phyloP scores from a whole-genome alignment of 1,140 invertebrate genomes.

The Pseudomyrmex gracilis region DNA sequence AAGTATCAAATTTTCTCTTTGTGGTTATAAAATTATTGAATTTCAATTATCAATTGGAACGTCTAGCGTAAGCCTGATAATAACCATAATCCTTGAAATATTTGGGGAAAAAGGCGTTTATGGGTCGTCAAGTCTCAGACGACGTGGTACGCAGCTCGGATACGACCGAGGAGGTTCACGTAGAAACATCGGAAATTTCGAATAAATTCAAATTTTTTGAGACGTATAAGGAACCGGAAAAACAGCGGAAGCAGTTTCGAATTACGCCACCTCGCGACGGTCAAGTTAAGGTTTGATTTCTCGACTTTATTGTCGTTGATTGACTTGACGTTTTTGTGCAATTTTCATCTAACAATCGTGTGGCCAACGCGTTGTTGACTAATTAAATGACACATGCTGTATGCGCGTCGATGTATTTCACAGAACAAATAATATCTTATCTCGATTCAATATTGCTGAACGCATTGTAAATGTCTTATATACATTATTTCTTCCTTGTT shows the following conservation, averaged over 20 bases:
- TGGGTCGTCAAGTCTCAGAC: conserved; percentile 87
- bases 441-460: no score
- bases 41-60: background rate
- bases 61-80: no score
- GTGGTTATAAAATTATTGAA: no score
- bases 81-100: conserved; percentile 42
- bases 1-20: no score
- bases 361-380: conserved; percentile 6
- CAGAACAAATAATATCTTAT: no score
- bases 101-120: conserved; percentile 83
- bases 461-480: background rate
- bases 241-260: conserved; percentile 91
- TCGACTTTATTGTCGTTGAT: conserved; percentile 35
- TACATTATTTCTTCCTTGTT: background rate
- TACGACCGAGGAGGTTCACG: conserved; percentile 90
- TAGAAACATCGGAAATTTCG: conserved; percentile 93
- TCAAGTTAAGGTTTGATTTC: conserved; percentile 87
- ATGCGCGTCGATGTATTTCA: background rate
- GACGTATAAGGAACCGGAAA: conserved; percentile 91
- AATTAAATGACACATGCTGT: conserved; percentile 6
- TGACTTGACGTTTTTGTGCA: conserved; percentile 22
- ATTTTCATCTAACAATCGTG: conserved; percentile 35
- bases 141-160: conserved; percentile 91
- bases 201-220: conserved; percentile 97
- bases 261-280: conserved; percentile 94